These are phyloP conservation scores for Hydrochoerus hydrochaeris DNA, from an alignment of 2,113 vertebrate species.

Conservation along the genomic window DNA sequence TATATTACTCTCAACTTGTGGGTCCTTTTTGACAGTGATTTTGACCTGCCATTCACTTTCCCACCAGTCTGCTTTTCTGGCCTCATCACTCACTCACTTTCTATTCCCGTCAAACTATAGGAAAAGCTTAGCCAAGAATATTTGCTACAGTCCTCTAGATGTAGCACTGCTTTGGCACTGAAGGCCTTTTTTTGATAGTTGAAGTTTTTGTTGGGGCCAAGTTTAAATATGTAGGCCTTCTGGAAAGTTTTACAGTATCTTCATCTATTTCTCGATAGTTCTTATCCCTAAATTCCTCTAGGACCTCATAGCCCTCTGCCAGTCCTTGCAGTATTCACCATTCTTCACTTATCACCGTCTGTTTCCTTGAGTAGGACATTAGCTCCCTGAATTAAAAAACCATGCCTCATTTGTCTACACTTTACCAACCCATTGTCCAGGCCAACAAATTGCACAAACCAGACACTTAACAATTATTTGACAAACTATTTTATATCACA, in stretches of 20 bases:
- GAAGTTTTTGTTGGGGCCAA: not conserved
- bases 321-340: not conserved
- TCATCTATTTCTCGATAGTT: not conserved
- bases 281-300: not conserved
- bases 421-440: not conserved
- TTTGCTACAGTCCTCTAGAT: not conserved
- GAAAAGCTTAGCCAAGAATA: not conserved
- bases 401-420: not conserved
- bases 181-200: not conserved
- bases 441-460: not conserved
- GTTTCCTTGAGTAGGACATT: not conserved
- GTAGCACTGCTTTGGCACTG: not conserved
- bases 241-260: not conserved
- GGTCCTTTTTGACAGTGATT: not conserved
- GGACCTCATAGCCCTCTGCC: not conserved
- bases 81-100: not conserved
- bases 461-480: conserved; percentile 53
- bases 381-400: not conserved
- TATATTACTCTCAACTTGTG: not conserved
- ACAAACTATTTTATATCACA: not conserved
- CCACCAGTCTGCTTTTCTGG: not conserved
- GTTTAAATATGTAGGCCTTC: not conserved
- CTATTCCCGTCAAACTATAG: not conserved
- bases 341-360: conserved; percentile 1
- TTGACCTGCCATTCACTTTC: not conserved